Evolutionary conservation across 2,797 vertebrate genomes (phyloP), one percentile per base, ranked within the genome.

Genomic region (Lagodon rhomboides): DNA sequence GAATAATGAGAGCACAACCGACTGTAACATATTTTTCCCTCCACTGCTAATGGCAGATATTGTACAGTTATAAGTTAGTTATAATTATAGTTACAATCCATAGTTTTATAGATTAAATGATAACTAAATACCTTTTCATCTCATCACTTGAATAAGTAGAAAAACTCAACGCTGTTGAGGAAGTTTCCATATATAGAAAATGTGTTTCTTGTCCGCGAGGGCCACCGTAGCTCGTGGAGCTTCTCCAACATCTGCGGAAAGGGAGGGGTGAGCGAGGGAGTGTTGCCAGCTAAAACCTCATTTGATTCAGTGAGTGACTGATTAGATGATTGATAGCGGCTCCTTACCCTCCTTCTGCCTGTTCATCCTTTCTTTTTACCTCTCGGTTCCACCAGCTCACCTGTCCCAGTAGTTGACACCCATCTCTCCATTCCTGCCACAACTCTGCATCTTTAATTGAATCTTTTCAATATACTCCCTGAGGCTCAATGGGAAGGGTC

Each of bases 361-460:
- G 3, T 54, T 65, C 43, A 46, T 58, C 43, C n/a, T 69, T 59
- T 82, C 59, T 70, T 72, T 68, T 64, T 61, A 51, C 56, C 54
- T 59, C 53, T 81, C 61, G 70, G 73, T 78, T 90, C 80, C 79
- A 82, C 51, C 73, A 64, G 58, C 83, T 79, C 76, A 80, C 74
- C 75, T 84, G 78, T 82, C 74, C 69, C 16, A 38, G 44, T 25
- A 12, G 61, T 64, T 87, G 86, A 87, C 82, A 88, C 62, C 70
- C 51, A 4, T 80, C 84, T 74, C 55, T 81, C 74, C 61, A 50
- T 82, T n/a, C 38, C 25, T 30, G 53, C 63, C 68, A 82, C 79
- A 73, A 69, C 72, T 73, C 71, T 27, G 68, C 75, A 84, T 83
- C 44, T 64, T 82, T 90, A 92, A 91, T 89, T 91, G 83, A 89